Base-by-base conservation (phyloP, 1,140 invertebrate species). In the Drosophila malerkotliana region DNA sequence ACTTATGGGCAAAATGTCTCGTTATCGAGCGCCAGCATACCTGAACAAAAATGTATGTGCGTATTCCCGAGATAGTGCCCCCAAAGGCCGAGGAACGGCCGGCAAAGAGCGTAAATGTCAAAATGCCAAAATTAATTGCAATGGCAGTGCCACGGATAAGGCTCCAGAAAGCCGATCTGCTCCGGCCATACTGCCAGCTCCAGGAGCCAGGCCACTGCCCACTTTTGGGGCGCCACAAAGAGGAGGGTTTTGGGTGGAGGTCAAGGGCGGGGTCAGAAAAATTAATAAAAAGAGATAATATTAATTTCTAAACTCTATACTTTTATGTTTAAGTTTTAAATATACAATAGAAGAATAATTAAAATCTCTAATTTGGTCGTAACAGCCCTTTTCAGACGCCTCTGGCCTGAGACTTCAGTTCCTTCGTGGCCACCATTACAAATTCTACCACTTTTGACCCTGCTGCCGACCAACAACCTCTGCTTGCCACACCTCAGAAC, bases 71-170 rank as follows among this genome's bases (percentile, higher is more conserved):
- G 83, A 87, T 88, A 88, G 78, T 56, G 83, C 52, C 52, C 47
- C 39, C 34, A 30, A 18, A 48, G 48, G 30, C 1, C 49, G 49
- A n/a, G 28, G 26, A 68, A 67, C 63, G 30, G 32, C 32, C 62
- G 76, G 79, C 78, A 78, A 79, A 89, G 73, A 83, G 83, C 83
- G 84, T 88, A 87, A 87, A 89, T 87, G 83, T 87, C 83, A 87
- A 89, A 89, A 89, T 89, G 83, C 83, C 83, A 89, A 87, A 87
- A 87, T 89, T 89, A 87, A 87, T 87, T 87, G 83, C 84, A 87
- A 89, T 87, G 83, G 84, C 83, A 89, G 83, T 82, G 72, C 57
- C 58, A 32, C 61, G 83, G 83, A 87, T 87, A 87, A 87, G 73
- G 71, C 49, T 32, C 55, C 28, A 41, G 34, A 41, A 44, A 37